phyloP scores from a whole-genome alignment of 2,888 invertebrate species.

The Heliconius cydno region DNA sequence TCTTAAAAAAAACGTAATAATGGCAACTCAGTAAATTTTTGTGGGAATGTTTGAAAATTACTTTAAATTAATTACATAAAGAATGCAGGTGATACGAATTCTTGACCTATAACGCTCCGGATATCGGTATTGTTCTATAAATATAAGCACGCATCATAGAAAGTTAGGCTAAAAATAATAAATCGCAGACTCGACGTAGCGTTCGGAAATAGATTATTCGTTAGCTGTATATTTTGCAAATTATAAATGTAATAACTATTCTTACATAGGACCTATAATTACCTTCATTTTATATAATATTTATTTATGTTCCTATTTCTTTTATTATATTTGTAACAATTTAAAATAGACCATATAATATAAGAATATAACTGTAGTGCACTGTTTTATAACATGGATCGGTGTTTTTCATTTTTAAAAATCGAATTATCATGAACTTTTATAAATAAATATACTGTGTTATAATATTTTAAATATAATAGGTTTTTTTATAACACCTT shows the following conservation, averaged over 20 bases:
- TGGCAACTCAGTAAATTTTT: not conserved
- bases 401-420: not conserved
- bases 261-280: not conserved
- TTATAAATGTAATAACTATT: not conserved
- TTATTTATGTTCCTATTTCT: not conserved
- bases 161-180: constrained; percentile 50
- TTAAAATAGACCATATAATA: not conserved
- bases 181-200: constrained; percentile 45
- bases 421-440: not conserved
- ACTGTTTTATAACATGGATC: constrained; percentile 10
- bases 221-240: constrained; percentile 32
- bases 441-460: not conserved
- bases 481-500: not conserved
- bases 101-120: constrained; percentile 44
- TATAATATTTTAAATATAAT: not conserved
- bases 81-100: constrained; percentile 28
- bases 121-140: constrained; percentile 41
- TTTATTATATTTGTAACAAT: no score
- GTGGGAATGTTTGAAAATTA: constrained; percentile 1
- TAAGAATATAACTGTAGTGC: not conserved
- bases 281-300: not conserved
- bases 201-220: constrained; percentile 46
- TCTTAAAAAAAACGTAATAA: not conserved
- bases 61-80: constrained; percentile 15
- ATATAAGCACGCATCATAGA: constrained; percentile 47